Evolutionary conservation across 2,797 vertebrate species (phyloP).

Genomic region (Myiotriccus ornatus): DNA sequence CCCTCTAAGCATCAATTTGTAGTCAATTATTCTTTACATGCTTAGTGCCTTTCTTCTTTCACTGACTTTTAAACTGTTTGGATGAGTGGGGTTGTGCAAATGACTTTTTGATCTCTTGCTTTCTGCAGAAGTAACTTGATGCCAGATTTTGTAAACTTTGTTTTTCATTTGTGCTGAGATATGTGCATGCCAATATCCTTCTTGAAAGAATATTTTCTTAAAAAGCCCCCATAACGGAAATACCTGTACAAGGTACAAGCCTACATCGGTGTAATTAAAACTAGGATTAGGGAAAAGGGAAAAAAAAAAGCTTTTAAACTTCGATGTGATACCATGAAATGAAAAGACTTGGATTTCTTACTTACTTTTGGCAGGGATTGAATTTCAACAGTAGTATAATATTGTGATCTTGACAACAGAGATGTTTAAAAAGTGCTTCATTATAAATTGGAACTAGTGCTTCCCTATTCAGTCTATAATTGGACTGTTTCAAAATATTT

Average conservation of each 20-base stretch:
- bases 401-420: background rate
- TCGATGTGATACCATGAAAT: slow-evolving; percentile 41
- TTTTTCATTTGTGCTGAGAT: slow-evolving; percentile 16
- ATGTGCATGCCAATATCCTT: background rate
- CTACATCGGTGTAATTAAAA: slow-evolving; percentile 45
- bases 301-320: slow-evolving; percentile 3
- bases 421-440: background rate
- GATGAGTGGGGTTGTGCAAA: background rate
- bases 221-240: slow-evolving; percentile 19
- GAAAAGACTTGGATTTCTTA: slow-evolving; percentile 5
- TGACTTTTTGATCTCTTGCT: slow-evolving; percentile 45
- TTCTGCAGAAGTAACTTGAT: slow-evolving; percentile 36
- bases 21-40: background rate
- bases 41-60: background rate
- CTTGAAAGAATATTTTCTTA: slow-evolving; percentile 29
- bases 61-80: background rate
- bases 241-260: background rate
- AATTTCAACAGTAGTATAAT: background rate
- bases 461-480: background rate
- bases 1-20: background rate
- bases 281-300: background rate
- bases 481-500: background rate
- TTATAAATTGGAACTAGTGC: background rate
- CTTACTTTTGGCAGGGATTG: slow-evolving; percentile 10
- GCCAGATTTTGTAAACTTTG: slow-evolving; percentile 34